Conservation (phyloP, 2,113 vertebrate species). For the Scartelaos histophorus region DNA sequence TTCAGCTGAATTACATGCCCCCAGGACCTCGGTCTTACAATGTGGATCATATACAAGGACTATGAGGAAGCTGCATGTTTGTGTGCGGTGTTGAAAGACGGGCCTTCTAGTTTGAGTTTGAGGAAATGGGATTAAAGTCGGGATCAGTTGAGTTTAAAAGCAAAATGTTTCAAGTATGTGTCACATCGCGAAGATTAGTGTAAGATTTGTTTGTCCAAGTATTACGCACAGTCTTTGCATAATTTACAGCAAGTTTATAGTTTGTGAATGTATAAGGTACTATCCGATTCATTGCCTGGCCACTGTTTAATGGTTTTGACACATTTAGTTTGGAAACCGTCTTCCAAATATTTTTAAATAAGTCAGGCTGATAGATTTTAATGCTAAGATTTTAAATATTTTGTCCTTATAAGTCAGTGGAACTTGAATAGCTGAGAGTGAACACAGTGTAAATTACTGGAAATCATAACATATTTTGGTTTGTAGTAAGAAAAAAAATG, state of each 20-base stretch:
- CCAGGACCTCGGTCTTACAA: slow-evolving; percentile 7
- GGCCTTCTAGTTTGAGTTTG: slow-evolving; percentile 12
- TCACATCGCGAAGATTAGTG: slow-evolving; percentile 5
- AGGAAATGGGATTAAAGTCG: slow-evolving; percentile 11
- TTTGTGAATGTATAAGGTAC: background rate
- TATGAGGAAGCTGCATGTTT: background rate
- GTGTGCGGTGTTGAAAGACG: slow-evolving; percentile 13
- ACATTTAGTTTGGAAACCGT: too few species aligned
- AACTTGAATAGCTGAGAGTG: background rate
- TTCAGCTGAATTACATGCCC: slow-evolving; percentile 46
- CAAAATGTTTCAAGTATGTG: background rate
- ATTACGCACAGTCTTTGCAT: background rate
- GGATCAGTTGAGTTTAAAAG: slow-evolving; percentile 10
- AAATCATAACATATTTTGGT: too few species aligned
- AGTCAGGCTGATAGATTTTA: too few species aligned
- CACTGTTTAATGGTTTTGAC: background rate
- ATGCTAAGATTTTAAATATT: background rate
- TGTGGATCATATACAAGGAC: slow-evolving; percentile 25
- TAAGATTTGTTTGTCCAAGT: background rate
- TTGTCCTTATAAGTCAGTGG: background rate
- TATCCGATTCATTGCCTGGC: background rate
- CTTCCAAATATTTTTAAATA: too few species aligned
- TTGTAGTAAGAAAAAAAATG: background rate
- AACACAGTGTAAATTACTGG: background rate
- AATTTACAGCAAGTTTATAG: background rate